Evolutionary conservation across 2,113 vertebrate genomes (phyloP).

Genomic region (Kobus ellipsiprymnus): DNA sequence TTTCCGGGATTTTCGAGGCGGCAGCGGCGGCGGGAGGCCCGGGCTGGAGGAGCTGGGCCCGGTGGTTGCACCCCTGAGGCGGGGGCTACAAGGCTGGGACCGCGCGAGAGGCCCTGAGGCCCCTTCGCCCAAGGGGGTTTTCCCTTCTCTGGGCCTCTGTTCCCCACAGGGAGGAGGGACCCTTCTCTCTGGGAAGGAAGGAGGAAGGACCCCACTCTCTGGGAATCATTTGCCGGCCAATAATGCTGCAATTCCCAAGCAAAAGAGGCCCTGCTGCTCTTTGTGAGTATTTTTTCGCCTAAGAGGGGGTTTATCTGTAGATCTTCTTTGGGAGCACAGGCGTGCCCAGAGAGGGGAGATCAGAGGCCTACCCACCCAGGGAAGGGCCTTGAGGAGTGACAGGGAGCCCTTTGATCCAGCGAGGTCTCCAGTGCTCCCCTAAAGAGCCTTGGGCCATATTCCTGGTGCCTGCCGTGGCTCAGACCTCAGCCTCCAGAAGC

Average conservation of each 20-base stretch:
- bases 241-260: not conserved
- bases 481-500: not conserved
- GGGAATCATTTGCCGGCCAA: not conserved
- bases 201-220: not conserved
- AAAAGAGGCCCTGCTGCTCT: not conserved
- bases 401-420: rapidly evolving
- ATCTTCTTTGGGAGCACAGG: not conserved
- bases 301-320: conserved; percentile 47
- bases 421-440: not conserved
- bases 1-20: conserved; percentile 50
- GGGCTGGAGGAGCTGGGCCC: not conserved
- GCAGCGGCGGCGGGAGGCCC: not conserved
- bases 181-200: not conserved
- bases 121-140: not conserved
- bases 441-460: not conserved
- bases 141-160: not conserved
- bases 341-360: rapidly evolving
- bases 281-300: conserved; percentile 31
- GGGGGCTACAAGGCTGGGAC: too few species aligned
- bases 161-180: not conserved
- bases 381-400: too few species aligned
- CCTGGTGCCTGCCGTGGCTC: not conserved
- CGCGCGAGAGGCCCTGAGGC: not conserved
- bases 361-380: not conserved
- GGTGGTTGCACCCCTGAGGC: not conserved